A percentile compares a stretch with the other conserved stretches of the same genome.
Evolutionary conservation across 2,888 invertebrate genomes (phyloP).

Genomic region (Drosophila kambysellisi): DNA sequence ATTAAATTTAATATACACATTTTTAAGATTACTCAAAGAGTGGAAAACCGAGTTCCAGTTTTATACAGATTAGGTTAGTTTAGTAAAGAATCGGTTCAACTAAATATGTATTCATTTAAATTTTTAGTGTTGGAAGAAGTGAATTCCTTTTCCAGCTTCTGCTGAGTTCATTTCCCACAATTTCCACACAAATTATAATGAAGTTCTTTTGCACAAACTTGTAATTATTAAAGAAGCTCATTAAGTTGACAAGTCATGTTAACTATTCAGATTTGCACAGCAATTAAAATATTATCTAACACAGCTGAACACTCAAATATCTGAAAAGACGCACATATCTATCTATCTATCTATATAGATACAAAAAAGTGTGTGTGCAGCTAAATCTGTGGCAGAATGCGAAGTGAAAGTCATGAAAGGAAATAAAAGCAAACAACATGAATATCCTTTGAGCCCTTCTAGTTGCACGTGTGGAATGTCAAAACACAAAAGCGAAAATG

Average conservation of each 20-base stretch:
- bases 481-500: conserved; percentile 53
- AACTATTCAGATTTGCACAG: neutral
- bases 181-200: neutral
- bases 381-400: conserved; percentile 53
- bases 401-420: conserved; percentile 59
- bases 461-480: conserved; percentile 42
- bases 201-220: neutral
- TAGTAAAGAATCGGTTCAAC: neutral
- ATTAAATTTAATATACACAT: neutral
- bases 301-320: neutral
- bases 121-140: neutral
- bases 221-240: neutral
- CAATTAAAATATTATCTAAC: conserved; percentile 47
- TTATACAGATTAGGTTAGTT: neutral
- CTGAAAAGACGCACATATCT: neutral
- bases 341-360: conserved; percentile 1
- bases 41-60: no score
- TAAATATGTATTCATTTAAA: neutral
- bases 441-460: conserved; percentile 6
- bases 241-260: neutral
- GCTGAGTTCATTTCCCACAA: neutral
- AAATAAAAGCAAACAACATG: conserved; percentile 23
- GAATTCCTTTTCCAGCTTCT: neutral
- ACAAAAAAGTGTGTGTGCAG: conserved; percentile 12
- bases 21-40: neutral